Percentiles rank a stretch among this genome's conserved stretches.
These are phyloP conservation scores for Drosophila prosaltans DNA, from an alignment of 1,140 invertebrate species.

Conservation along the genomic window DNA sequence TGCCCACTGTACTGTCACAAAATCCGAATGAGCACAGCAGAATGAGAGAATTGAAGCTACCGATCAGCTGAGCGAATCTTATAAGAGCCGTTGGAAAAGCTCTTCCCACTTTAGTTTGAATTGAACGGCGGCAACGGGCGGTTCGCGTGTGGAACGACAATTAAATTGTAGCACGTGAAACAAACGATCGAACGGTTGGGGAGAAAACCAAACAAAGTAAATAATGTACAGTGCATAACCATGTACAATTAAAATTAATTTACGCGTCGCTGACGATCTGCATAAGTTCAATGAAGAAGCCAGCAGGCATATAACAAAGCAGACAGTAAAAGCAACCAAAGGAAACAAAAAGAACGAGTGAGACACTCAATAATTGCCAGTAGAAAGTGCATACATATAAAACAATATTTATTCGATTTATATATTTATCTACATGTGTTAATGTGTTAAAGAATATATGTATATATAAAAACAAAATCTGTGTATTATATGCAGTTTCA, in stretches of 20 bases:
- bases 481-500: constrained; percentile 39
- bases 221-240: constrained; percentile 60
- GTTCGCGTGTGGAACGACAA: constrained; percentile 41
- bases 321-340: constrained; percentile 4
- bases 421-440: background rate
- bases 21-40: constrained; percentile 7
- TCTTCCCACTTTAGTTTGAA: constrained; percentile 44
- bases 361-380: background rate
- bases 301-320: constrained; percentile 32
- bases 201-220: constrained; percentile 48
- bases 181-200: constrained; percentile 12
- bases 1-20: background rate
- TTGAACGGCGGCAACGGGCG: constrained; percentile 55
- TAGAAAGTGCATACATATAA: constrained; percentile 3
- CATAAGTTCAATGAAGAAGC: constrained; percentile 74
- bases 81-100: constrained; percentile 63
- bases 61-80: constrained; percentile 43
- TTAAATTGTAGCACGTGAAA: constrained; percentile 14
- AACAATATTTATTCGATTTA: background rate
- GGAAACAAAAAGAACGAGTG: constrained; percentile 1
- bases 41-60: constrained; percentile 10
- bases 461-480: constrained; percentile 1
- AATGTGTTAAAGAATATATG: background rate
- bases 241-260: constrained; percentile 71
- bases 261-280: constrained; percentile 66